A percentile compares a stretch with the other conserved stretches of the same genome.
These are phyloP conservation scores for Phoxinus phoxinus DNA, from an alignment of 2,113 vertebrate species.

Conservation along the genomic window DNA sequence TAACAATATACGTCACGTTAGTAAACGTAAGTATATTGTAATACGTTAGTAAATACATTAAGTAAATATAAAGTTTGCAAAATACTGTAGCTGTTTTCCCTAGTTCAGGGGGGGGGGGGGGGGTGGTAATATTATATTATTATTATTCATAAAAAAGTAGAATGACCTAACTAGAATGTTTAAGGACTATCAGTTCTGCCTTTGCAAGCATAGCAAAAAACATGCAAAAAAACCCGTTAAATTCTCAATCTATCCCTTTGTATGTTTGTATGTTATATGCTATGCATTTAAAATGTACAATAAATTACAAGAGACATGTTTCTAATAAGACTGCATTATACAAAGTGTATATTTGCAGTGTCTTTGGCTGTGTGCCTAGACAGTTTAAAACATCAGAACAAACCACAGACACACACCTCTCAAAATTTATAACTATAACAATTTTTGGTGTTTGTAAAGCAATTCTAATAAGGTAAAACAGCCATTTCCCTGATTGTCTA, in stretches of 20 bases:
- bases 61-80: neutral
- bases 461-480: slow-evolving; percentile 36
- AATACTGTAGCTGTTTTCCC: neutral
- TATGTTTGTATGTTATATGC: neutral
- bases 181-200: neutral
- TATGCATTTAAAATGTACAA: neutral
- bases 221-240: neutral
- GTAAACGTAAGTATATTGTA: no score
- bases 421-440: neutral
- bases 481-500: slow-evolving; percentile 24
- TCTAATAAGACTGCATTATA: neutral
- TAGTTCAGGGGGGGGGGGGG: no score
- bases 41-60: neutral
- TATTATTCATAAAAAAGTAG: no score
- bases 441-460: neutral
- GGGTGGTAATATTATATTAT: no score
- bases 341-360: neutral
- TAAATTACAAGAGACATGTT: neutral
- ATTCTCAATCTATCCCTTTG: neutral
- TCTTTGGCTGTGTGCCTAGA: neutral
- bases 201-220: neutral
- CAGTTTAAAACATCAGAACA: neutral
- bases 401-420: neutral
- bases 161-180: neutral
- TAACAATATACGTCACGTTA: neutral